A percentile compares a stretch with the other conserved stretches of the same genome.
Conservation (phyloP, 2,888 invertebrate genomes). For the Scaptomyza flava region DNA sequence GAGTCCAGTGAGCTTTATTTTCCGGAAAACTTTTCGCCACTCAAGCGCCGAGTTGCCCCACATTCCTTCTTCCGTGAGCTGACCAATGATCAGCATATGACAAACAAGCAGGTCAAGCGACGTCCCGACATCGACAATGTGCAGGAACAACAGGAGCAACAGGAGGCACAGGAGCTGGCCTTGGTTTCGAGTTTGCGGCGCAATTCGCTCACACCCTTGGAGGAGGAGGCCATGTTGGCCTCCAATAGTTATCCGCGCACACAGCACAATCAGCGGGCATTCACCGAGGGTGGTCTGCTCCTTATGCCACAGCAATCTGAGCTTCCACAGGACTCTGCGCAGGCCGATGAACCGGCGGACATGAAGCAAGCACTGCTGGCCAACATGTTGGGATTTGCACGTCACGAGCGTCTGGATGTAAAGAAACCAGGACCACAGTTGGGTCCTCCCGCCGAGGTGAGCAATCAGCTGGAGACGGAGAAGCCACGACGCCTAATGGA, state of each 20-base stretch:
- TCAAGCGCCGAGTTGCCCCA: conserved; percentile 63
- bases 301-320: conserved; percentile 83
- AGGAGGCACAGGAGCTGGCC: conserved; percentile 56
- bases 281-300: conserved; percentile 88
- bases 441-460: conserved; percentile 76
- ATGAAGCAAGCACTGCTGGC: conserved; percentile 83
- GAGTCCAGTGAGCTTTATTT: conserved; percentile 80
- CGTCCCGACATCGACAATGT: conserved; percentile 38
- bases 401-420: conserved; percentile 95
- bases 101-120: conserved; percentile 52
- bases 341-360: conserved; percentile 51
- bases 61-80: conserved; percentile 79
- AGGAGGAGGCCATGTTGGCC: conserved; percentile 82
- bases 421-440: conserved; percentile 96
- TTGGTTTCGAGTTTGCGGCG: conserved; percentile 71
- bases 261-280: conserved; percentile 83
- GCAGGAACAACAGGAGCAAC: conserved; percentile 56
- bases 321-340: conserved; percentile 73
- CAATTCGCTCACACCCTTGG: conserved; percentile 75
- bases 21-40: conserved; percentile 72
- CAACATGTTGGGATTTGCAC: conserved; percentile 91
- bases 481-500: conserved; percentile 37
- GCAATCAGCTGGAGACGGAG: conserved; percentile 64
- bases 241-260: conserved; percentile 76
- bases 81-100: conserved; percentile 70